A percentile compares a stretch with the other conserved stretches of the same genome.
Evolutionary conservation across 2,888 invertebrate species (phyloP).

Genomic region (Abscondita cerata): DNA sequence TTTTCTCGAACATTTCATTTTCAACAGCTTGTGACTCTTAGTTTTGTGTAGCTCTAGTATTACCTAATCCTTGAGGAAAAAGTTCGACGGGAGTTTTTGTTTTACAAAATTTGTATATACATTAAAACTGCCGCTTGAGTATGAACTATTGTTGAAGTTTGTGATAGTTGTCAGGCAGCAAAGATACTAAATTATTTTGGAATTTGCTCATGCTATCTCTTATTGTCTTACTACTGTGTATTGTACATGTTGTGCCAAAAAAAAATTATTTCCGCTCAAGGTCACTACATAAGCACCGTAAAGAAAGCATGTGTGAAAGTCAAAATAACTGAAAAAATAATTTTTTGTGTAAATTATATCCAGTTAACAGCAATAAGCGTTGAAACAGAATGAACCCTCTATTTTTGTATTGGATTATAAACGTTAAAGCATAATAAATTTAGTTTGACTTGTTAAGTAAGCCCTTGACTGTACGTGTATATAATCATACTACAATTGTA

Average conservation of each 20-base stretch:
- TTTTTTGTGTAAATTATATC: constrained; percentile 47
- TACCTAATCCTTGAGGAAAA: constrained; percentile 52
- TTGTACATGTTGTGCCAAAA: constrained; percentile 31
- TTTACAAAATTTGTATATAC: constrained; percentile 49
- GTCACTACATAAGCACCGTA: constrained; percentile 7
- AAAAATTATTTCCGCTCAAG: constrained; percentile 18
- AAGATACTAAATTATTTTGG: constrained; percentile 18
- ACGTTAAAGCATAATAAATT: constrained; percentile 41
- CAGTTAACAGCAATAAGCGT: constrained; percentile 61
- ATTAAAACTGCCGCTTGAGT: constrained; percentile 40
- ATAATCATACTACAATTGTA: constrained; percentile 42
- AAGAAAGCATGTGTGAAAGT: constrained; percentile 7
- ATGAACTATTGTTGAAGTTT: constrained; percentile 41
- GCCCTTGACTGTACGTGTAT: constrained; percentile 48
- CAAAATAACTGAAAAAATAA: constrained; percentile 9
- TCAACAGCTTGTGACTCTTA: constrained; percentile 46
- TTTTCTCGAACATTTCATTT: not conserved
- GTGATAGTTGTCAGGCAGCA: constrained; percentile 55
- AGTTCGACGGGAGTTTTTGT: constrained; percentile 48
- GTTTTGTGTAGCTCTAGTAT: constrained; percentile 51
- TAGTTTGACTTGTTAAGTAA: constrained; percentile 53
- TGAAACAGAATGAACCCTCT: constrained; percentile 61
- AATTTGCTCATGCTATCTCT: constrained; percentile 15
- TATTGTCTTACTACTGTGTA: constrained; percentile 16
- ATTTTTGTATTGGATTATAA: constrained; percentile 62